Evolutionary conservation across 2,888 invertebrate genomes (phyloP).

Genomic region (Tipula vernalis): DNA sequence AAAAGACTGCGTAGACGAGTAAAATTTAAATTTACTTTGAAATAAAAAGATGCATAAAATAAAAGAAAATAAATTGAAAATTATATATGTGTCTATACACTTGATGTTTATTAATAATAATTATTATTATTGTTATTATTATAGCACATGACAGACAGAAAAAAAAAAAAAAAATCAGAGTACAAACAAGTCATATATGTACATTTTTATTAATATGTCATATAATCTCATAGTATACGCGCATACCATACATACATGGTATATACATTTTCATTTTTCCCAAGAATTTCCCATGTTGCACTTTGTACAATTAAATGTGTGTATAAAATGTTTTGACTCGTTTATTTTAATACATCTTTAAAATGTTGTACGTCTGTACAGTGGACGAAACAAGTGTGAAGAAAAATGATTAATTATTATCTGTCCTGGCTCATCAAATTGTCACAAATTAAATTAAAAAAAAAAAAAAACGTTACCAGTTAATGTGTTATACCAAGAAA

Average conservation of each 20-base stretch:
- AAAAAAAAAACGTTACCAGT: neutral
- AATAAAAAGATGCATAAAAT: neutral
- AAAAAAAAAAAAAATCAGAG: neutral
- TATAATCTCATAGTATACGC: neutral
- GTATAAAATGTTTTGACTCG: neutral
- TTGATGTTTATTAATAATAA: constrained; percentile 4
- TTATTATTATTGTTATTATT: neutral
- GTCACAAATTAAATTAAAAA: neutral
- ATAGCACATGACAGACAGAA: neutral
- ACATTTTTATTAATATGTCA: neutral
- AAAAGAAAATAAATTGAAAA: neutral
- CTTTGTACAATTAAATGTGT: neutral
- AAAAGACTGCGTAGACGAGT: neutral
- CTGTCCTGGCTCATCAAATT: neutral
- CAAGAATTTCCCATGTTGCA: constrained; percentile 9
- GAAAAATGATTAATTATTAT: neutral
- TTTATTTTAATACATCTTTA: neutral
- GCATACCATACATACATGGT: neutral
- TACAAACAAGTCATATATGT: neutral
- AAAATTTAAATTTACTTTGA: neutral
- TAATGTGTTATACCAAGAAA: neutral
- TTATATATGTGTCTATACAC: neutral
- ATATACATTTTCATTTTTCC: neutral
- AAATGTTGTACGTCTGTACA: neutral
- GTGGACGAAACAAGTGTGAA: neutral